phyloP scores from a whole-genome alignment of 2,797 vertebrate genomes.

The Tolypeutes matacus region DNA sequence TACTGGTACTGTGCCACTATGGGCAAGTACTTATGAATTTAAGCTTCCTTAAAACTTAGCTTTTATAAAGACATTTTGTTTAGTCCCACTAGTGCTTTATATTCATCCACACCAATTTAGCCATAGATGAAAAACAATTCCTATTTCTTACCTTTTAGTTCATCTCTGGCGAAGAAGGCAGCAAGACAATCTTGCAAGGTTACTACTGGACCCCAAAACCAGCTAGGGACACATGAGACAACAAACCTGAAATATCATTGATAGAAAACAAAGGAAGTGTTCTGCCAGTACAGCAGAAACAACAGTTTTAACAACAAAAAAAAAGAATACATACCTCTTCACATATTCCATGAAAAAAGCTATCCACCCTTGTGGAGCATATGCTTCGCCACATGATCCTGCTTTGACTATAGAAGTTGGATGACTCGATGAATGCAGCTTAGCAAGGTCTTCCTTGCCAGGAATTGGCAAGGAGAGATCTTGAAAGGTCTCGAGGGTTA shows the following conservation, averaged over 20 bases:
- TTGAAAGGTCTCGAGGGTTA: conserved; percentile 99
- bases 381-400: conserved; percentile 97
- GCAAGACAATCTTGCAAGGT: conserved; percentile 99
- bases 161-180: conserved; percentile 99
- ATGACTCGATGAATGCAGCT: conserved; percentile 97
- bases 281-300: conserved; percentile 89
- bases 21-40: neutral
- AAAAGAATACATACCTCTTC: conserved; percentile 91
- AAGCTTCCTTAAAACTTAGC: neutral
- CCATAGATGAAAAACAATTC: neutral
- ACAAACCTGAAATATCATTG: conserved; percentile 91
- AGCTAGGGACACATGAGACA: conserved; percentile 92
- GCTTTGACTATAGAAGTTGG: conserved; percentile 97
- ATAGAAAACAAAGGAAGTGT: conserved; percentile 86
- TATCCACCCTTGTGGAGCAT: conserved; percentile 98
- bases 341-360: conserved; percentile 99
- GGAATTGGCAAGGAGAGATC: conserved; percentile 99
- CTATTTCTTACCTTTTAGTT: conserved; percentile 95
- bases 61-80: neutral
- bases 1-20: neutral
- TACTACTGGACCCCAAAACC: conserved; percentile 99
- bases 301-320: conserved; percentile 61
- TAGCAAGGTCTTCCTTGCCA: conserved; percentile 99
- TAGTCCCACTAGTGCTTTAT: conserved; percentile 13
- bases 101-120: neutral